These are phyloP conservation scores for Formica selysi DNA, from an alignment of 1,140 invertebrate species.

Conservation along the genomic window DNA sequence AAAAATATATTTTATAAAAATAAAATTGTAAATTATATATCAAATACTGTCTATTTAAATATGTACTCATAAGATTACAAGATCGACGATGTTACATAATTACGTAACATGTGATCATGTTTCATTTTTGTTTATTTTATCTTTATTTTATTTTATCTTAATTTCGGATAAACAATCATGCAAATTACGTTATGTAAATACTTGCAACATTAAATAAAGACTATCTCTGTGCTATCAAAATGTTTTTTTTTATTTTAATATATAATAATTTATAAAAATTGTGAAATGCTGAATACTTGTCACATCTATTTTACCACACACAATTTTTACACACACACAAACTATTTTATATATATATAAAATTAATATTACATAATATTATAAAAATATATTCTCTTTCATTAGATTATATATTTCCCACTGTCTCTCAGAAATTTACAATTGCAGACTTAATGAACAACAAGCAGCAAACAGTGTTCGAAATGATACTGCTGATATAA, in stretches of 20 bases:
- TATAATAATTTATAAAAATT: slow-evolving; percentile 3
- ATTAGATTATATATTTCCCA: too few species aligned
- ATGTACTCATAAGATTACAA: not conserved
- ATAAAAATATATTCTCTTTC: too few species aligned
- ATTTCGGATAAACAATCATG: not conserved
- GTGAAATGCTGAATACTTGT: not conserved
- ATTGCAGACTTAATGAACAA: too few species aligned
- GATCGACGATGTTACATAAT: not conserved
- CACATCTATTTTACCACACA: not conserved
- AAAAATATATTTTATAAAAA: not conserved
- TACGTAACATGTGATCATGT: not conserved
- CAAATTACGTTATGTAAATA: not conserved
- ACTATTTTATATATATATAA: not conserved
- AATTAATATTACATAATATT: not conserved
- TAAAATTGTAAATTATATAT: too few species aligned
- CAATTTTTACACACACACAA: too few species aligned
- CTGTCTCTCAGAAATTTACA: too few species aligned
- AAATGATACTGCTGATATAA: too few species aligned
- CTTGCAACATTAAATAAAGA: too few species aligned
- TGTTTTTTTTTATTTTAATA: not conserved
- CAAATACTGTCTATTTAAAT: not conserved
- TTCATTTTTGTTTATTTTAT: not conserved
- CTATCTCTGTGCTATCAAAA: too few species aligned
- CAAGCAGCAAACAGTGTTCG: too few species aligned
- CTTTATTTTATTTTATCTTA: not conserved